Evolutionary conservation across 2,113 vertebrate species (phyloP).

Genomic region (Ariopsis seemanni): DNA sequence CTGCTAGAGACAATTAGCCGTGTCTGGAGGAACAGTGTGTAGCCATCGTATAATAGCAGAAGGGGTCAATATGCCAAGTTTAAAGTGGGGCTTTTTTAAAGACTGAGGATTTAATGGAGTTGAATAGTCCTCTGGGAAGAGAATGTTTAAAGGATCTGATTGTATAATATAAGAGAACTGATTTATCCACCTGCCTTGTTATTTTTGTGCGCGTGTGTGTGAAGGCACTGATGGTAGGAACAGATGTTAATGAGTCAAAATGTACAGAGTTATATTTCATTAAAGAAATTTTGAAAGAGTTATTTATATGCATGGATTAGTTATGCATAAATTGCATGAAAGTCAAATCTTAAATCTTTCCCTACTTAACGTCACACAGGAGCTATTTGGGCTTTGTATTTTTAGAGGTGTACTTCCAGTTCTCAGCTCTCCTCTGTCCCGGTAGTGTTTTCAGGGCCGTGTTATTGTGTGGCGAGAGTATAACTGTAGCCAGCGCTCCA

Average conservation of each 20-base stretch:
- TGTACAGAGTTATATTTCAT: background rate
- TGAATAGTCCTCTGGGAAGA: conserved; percentile 45
- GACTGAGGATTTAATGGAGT: conserved; percentile 48
- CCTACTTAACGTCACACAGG: background rate
- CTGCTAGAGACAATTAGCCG: conserved; percentile 53
- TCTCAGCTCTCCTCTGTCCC: background rate
- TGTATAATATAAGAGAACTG: conserved; percentile 38
- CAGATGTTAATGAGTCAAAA: background rate
- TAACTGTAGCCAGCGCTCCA: conserved; percentile 34
- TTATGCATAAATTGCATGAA: background rate
- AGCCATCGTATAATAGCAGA: conserved; percentile 48
- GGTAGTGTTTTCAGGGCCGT: conserved; percentile 20
- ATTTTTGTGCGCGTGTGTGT: conserved; percentile 32
- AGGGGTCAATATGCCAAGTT: conserved; percentile 49
- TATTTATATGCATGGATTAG: background rate
- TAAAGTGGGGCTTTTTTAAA: conserved; percentile 47
- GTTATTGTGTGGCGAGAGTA: conserved; percentile 30
- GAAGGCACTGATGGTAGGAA: background rate
- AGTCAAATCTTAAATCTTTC: conserved; percentile 2
- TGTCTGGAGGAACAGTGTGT: conserved; percentile 54
- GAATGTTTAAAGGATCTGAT: conserved; percentile 46
- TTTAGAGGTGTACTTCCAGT: conserved; percentile 20
- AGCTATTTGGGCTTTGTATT: conserved; percentile 6
- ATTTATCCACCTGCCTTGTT: conserved; percentile 38
- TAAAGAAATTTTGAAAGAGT: background rate